Percentiles rank a stretch among this genome's conserved stretches.
Evolutionary conservation across 2,888 invertebrate species (phyloP).

Genomic region (Lordiphosa andalusiaca): DNA sequence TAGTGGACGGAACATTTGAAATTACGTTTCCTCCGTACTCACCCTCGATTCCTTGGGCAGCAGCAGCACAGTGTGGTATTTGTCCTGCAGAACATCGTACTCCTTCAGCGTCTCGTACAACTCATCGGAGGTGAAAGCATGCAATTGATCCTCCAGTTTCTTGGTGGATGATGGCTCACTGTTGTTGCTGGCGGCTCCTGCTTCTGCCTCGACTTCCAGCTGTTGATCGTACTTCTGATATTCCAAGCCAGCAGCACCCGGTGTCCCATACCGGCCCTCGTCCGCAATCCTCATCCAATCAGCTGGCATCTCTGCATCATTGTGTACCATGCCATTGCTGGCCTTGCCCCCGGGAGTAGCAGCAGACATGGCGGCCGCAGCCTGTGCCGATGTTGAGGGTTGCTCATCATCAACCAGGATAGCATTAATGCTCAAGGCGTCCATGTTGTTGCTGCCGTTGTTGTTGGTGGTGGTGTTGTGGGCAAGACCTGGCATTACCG

Average conservation of each 20-base stretch:
- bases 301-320: slow-evolving; percentile 77
- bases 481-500: slow-evolving; percentile 61
- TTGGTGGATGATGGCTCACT: slow-evolving; percentile 68
- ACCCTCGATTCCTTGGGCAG: slow-evolving; percentile 85
- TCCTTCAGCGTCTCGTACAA: slow-evolving; percentile 84
- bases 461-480: slow-evolving; percentile 25
- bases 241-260: slow-evolving; percentile 83
- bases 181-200: slow-evolving; percentile 36
- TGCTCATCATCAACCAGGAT: slow-evolving; percentile 63
- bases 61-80: slow-evolving; percentile 86
- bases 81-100: slow-evolving; percentile 85
- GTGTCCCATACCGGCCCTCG: slow-evolving; percentile 84
- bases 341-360: slow-evolving; percentile 24
- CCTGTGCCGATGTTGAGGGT: slow-evolving; percentile 64
- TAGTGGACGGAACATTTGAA: not conserved
- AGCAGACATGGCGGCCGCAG: slow-evolving; percentile 50
- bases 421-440: slow-evolving; percentile 59
- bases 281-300: slow-evolving; percentile 80
- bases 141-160: slow-evolving; percentile 72
- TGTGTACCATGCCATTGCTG: slow-evolving; percentile 44
- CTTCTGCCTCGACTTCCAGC: slow-evolving; percentile 55
- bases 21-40: slow-evolving; percentile 45
- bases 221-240: slow-evolving; percentile 78
- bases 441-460: slow-evolving; percentile 49
- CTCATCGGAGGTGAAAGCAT: slow-evolving; percentile 77